Conservation (phyloP, 2,113 vertebrate genomes). For the Oophaga pumilio region DNA sequence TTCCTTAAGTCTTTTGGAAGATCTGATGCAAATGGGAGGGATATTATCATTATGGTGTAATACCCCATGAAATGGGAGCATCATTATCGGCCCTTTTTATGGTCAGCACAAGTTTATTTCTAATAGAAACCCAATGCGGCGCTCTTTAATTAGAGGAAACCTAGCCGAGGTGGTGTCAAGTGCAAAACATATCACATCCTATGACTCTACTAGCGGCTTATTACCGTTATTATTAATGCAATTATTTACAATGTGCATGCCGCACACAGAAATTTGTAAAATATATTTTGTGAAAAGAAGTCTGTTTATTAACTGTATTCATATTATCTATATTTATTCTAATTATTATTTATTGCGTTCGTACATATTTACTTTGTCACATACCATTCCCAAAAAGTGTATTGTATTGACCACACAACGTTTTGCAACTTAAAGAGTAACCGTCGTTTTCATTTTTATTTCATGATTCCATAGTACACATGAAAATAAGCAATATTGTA, state of each 20-base stretch:
- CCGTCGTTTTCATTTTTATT: no score
- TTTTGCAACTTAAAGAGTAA: no score
- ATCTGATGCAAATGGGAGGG: slow-evolving; percentile 95
- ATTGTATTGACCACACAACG: no score
- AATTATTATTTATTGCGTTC: no score
- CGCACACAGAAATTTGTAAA: background rate
- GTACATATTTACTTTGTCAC: no score
- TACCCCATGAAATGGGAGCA: slow-evolving; percentile 98
- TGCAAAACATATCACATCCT: background rate
- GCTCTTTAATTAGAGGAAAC: slow-evolving; percentile 68
- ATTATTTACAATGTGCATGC: background rate
- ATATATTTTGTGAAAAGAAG: background rate
- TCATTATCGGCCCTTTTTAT: slow-evolving; percentile 94
- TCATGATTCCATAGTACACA: no score
- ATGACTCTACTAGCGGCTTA: background rate
- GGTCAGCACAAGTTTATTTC: slow-evolving; percentile 84
- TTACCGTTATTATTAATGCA: background rate
- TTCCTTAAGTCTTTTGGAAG: slow-evolving; percentile 85
- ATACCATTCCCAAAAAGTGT: no score
- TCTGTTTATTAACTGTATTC: background rate
- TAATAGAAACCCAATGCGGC: slow-evolving; percentile 68
- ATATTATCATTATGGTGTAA: slow-evolving; percentile 99
- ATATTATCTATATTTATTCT: background rate
- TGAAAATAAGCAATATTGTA: no score
- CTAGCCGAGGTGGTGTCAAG: background rate